These are phyloP conservation scores for Erythrolamprus reginae DNA, from an alignment of 2,113 vertebrate species.

Conservation along the genomic window DNA sequence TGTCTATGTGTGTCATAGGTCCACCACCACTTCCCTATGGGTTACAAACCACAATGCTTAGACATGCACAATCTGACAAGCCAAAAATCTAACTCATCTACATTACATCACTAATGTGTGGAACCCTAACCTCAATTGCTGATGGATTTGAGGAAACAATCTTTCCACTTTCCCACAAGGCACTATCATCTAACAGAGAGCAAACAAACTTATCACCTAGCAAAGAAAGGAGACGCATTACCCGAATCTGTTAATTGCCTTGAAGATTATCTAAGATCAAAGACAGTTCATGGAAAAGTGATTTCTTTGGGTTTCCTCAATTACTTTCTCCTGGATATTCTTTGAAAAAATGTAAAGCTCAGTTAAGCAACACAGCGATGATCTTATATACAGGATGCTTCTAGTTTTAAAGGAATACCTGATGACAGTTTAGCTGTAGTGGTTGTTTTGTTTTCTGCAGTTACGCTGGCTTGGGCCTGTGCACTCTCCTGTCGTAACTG, in stretches of 20 bases:
- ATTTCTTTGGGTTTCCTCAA: neutral
- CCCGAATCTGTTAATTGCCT: neutral
- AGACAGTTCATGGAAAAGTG: neutral
- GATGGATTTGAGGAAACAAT: neutral
- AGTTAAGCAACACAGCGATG: neutral
- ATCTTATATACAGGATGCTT: neutral
- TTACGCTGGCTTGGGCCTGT: constrained; percentile 82
- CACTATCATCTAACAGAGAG: neutral
- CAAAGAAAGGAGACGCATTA: neutral
- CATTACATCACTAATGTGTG: neutral
- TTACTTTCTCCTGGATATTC: neutral
- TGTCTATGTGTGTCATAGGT: no score
- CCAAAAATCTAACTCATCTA: neutral
- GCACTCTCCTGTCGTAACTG: constrained; percentile 92
- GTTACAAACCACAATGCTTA: neutral
- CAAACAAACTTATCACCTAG: neutral
- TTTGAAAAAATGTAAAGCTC: neutral
- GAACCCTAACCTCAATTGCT: neutral
- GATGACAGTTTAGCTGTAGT: constrained; percentile 80
- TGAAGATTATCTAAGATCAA: neutral
- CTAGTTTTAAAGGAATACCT: constrained; percentile 65
- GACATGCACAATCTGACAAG: neutral
- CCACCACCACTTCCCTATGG: no score
- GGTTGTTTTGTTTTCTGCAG: constrained; percentile 84
- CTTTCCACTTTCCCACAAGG: no score